These are phyloP conservation scores for Nephrotoma guestfalica DNA, from an alignment of 2,888 invertebrate species.

Conservation along the genomic window DNA sequence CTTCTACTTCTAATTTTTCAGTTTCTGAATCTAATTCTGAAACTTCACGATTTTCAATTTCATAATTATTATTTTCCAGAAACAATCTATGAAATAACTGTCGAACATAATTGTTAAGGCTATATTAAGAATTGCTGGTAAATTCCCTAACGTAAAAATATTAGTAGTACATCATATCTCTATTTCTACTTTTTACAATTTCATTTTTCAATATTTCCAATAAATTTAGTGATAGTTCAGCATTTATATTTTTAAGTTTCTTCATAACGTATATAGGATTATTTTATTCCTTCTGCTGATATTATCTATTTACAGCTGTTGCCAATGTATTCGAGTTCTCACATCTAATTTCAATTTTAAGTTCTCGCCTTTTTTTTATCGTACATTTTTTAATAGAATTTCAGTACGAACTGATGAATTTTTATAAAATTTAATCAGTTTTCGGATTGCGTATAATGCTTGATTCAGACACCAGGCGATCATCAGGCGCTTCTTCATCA, in stretches of 20 bases:
- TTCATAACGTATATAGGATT: not conserved
- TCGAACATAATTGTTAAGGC: not conserved
- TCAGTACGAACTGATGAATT: slow-evolving; percentile 4
- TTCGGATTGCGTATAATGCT: slow-evolving; percentile 4
- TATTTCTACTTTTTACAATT: not conserved
- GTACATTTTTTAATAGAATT: slow-evolving; percentile 2
- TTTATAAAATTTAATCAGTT: slow-evolving; percentile 4
- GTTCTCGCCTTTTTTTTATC: not conserved
- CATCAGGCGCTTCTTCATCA: not conserved
- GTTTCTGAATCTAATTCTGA: not conserved
- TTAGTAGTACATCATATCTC: not conserved
- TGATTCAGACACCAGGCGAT: not conserved
- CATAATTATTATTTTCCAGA: too few species aligned
- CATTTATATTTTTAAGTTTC: not conserved
- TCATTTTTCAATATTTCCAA: not conserved
- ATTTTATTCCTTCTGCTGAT: not conserved
- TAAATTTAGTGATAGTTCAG: not conserved
- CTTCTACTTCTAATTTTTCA: not conserved
- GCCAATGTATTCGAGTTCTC: not conserved
- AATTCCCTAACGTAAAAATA: not conserved
- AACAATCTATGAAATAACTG: slow-evolving; percentile 1
- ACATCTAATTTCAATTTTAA: slow-evolving; percentile 1
- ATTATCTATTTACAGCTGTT: slow-evolving; percentile 1
- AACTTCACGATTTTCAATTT: not conserved
- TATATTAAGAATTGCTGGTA: not conserved